These are phyloP conservation scores for Tragelaphus buxtoni DNA, from an alignment of 2,113 vertebrate species.

Conservation along the genomic window DNA sequence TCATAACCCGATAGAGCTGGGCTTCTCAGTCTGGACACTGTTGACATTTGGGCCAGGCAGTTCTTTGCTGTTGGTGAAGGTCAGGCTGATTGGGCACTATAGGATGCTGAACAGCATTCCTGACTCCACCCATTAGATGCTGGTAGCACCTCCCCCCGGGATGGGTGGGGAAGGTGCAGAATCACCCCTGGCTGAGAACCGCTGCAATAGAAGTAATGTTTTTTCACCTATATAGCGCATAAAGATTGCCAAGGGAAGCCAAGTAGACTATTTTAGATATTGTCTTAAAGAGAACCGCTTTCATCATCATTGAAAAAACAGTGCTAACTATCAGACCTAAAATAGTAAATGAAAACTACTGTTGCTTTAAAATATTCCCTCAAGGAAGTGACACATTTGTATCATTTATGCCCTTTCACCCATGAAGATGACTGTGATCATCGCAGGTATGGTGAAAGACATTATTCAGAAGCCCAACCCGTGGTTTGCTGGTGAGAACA, in stretches of 20 bases:
- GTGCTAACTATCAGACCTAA: not conserved
- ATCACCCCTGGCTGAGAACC: not conserved
- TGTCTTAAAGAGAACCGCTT: not conserved
- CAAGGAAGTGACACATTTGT: not conserved
- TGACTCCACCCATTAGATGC: not conserved
- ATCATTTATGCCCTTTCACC: not conserved
- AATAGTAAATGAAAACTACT: constrained; percentile 3
- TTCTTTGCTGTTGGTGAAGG: not conserved
- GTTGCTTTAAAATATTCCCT: not conserved
- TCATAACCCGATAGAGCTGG: not conserved
- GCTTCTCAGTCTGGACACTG: not conserved
- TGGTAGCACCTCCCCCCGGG: not conserved
- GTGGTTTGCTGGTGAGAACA: not conserved
- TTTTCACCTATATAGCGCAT: not conserved
- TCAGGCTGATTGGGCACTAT: not conserved
- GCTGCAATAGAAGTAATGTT: not conserved
- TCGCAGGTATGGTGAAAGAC: not conserved
- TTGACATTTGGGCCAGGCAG: not conserved
- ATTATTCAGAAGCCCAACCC: not conserved
- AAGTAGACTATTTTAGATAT: not conserved
- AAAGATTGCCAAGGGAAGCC: not conserved
- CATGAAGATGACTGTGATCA: not conserved
- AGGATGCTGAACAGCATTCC: not conserved
- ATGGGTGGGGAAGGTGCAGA: not conserved
- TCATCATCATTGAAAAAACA: not conserved